These are phyloP conservation scores for Cybosia mesomella DNA, from an alignment of 2,888 invertebrate species.

Conservation along the genomic window DNA sequence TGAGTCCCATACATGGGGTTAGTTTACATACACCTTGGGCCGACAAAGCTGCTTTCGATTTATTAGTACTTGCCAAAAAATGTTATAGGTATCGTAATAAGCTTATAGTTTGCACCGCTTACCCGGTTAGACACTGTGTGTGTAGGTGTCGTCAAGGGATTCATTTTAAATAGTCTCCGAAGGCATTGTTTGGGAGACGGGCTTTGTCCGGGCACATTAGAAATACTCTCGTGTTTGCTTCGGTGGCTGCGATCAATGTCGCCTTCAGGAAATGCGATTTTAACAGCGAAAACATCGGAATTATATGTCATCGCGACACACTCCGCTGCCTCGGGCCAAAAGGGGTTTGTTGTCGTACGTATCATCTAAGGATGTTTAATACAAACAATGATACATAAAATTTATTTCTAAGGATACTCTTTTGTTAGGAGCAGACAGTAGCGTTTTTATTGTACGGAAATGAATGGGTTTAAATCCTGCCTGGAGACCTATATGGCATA, in stretches of 20 bases:
- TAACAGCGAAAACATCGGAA: conserved; percentile 84
- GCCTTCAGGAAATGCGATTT: conserved; percentile 85
- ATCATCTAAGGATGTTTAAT: conserved; percentile 73
- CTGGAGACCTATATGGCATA: conserved; percentile 8
- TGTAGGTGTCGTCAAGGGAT: conserved; percentile 79
- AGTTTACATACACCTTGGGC: not conserved
- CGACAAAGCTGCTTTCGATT: not conserved
- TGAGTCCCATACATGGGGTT: too few relatives aligned
- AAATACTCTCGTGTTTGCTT: conserved; percentile 76
- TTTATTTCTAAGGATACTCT: conserved; percentile 54
- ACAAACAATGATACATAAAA: conserved; percentile 68
- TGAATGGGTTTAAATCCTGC: conserved; percentile 42
- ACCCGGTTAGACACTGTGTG: conserved; percentile 54
- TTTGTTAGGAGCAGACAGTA: conserved; percentile 44
- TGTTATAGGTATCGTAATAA: not conserved
- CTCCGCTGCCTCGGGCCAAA: conserved; percentile 81
- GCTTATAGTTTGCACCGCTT: conserved; percentile 55
- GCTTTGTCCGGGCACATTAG: conserved; percentile 73
- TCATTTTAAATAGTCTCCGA: conserved; percentile 79
- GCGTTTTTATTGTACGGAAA: conserved; percentile 29
- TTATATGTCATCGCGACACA: conserved; percentile 83
- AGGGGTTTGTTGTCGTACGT: conserved; percentile 80
- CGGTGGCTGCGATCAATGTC: conserved; percentile 77
- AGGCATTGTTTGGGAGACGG: conserved; percentile 73
- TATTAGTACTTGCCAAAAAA: not conserved